Conservation (phyloP, 2,113 vertebrate genomes). For the Benitochromis conjunctus region DNA sequence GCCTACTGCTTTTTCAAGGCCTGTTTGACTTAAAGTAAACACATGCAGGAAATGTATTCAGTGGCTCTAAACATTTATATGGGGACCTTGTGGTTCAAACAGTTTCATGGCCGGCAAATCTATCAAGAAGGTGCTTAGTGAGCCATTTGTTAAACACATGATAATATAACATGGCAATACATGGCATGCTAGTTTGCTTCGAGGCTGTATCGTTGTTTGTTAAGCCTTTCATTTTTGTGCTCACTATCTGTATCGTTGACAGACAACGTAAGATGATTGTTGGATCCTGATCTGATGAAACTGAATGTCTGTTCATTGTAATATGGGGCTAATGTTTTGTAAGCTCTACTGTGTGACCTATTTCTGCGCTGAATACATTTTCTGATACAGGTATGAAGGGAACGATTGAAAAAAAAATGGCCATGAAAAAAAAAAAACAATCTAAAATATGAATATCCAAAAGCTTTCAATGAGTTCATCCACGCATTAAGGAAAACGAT, state of each 20-base stretch:
- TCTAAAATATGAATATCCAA: constrained; percentile 18
- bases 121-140: constrained; percentile 65
- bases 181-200: constrained; percentile 24
- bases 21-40: constrained; percentile 71
- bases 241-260: constrained; percentile 20
- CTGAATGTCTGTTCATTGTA: constrained; percentile 31
- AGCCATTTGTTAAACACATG: constrained; percentile 52
- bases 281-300: constrained; percentile 42
- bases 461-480: constrained; percentile 9
- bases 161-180: constrained; percentile 58
- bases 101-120: constrained; percentile 54
- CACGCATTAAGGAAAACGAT: constrained; percentile 34
- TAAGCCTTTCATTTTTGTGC: constrained; percentile 19
- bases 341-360: constrained; percentile 42
- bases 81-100: constrained; percentile 55
- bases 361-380: constrained; percentile 27
- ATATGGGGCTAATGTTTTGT: constrained; percentile 16
- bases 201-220: constrained; percentile 22
- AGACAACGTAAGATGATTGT: constrained; percentile 12
- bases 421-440: not conserved
- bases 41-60: constrained; percentile 70
- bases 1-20: constrained; percentile 66
- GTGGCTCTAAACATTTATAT: constrained; percentile 69
- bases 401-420: not conserved
- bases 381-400: constrained; percentile 19